A percentile compares a stretch with the other conserved stretches of the same genome.
Evolutionary conservation across 2,888 invertebrate species (phyloP).

Genomic region (Linnaemya vulpina): DNA sequence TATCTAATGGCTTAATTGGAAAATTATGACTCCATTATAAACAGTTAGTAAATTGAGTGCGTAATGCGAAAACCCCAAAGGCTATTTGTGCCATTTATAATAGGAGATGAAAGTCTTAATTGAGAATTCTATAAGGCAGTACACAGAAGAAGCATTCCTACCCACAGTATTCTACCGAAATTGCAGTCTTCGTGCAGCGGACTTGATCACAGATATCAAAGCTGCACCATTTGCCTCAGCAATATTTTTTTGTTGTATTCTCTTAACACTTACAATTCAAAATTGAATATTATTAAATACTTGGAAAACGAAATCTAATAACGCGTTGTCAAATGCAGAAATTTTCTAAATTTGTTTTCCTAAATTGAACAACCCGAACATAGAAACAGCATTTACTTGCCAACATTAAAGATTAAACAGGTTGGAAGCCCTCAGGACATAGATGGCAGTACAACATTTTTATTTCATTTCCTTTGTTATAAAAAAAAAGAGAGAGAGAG

Average conservation of each 20-base stretch:
- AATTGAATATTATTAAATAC: not conserved
- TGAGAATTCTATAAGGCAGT: too few relatives aligned
- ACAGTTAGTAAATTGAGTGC: constrained; percentile 8
- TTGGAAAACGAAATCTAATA: constrained; percentile 3
- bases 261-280: too few relatives aligned
- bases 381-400: not conserved
- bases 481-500: not conserved
- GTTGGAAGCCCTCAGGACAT: constrained; percentile 24
- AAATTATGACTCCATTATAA: constrained; percentile 39
- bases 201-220: not conserved
- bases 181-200: too few relatives aligned
- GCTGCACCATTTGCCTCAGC: too few relatives aligned
- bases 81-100: not conserved
- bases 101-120: too few relatives aligned
- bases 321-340: constrained; percentile 43
- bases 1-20: constrained; percentile 43
- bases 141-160: too few relatives aligned
- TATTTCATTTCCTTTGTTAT: constrained; percentile 23
- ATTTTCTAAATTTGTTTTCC: not conserved
- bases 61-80: not conserved
- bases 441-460: constrained; percentile 44
- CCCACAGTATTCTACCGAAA: too few relatives aligned
- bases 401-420: constrained; percentile 24
- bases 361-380: constrained; percentile 3
- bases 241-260: too few relatives aligned